These are phyloP conservation scores for Uria lomvia DNA, from an alignment of 2,113 vertebrate genomes.

Conservation along the genomic window DNA sequence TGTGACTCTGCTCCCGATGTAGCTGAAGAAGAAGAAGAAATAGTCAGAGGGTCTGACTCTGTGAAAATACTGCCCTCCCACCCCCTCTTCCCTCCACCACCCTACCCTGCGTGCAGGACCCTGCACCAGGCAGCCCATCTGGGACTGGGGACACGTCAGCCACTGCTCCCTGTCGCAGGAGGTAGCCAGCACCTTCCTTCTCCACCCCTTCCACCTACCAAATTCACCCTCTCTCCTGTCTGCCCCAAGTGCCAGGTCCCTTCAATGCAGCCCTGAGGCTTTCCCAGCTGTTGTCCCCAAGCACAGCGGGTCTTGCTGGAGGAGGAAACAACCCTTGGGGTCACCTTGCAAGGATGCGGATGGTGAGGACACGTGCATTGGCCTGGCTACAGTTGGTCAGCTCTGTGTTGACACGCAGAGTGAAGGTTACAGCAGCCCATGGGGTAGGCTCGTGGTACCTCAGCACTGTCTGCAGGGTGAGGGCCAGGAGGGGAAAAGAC, in stretches of 20 bases:
- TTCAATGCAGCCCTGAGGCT: not conserved
- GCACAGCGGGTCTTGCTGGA: not conserved
- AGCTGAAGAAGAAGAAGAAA: slow-evolving; percentile 35
- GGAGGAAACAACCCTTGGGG: not conserved
- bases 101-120: not conserved
- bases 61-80: not conserved
- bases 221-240: not conserved
- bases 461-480: not conserved
- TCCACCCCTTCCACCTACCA: not conserved
- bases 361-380: fast-evolving
- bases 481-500: not conserved
- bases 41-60: not conserved
- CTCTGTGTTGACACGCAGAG: slow-evolving; percentile 4
- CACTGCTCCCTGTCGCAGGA: not conserved
- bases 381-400: slow-evolving; percentile 24
- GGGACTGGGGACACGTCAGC: fast-evolving
- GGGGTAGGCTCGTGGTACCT: not conserved
- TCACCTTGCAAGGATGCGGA: slow-evolving; percentile 25
- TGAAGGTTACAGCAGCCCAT: not conserved
- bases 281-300: not conserved
- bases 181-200: not conserved
- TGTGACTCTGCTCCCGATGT: slow-evolving; percentile 43
- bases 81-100: not conserved
- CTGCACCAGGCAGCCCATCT: not conserved
- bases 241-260: fast-evolving